A percentile compares a stretch with the other conserved stretches of the same genome.
These are phyloP conservation scores for Hesperia comma DNA, from an alignment of 2,888 invertebrate genomes.

Conservation along the genomic window DNA sequence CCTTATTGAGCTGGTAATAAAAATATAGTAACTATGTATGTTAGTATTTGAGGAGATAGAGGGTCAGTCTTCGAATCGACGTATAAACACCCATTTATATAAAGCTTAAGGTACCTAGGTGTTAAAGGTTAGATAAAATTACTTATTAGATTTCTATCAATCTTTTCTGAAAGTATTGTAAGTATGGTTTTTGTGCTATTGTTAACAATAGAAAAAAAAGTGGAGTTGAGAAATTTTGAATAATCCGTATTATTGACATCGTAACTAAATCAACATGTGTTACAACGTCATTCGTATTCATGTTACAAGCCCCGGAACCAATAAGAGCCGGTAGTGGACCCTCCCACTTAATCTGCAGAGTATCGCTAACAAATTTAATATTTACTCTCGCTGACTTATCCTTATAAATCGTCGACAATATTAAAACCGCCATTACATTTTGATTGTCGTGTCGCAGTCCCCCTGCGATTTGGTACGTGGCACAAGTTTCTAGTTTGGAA, in stretches of 20 bases:
- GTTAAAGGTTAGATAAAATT: no score
- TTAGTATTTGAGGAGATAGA: no score
- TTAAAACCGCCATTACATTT: slow-evolving; percentile 81
- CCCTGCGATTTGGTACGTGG: slow-evolving; percentile 57
- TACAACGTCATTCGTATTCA: slow-evolving; percentile 1
- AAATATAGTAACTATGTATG: no score
- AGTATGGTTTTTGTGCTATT: no score
- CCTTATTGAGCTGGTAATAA: neutral
- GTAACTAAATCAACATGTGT: slow-evolving; percentile 11
- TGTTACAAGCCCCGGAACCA: slow-evolving; percentile 16
- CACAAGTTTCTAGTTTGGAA: slow-evolving; percentile 46
- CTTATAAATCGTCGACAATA: slow-evolving; percentile 83
- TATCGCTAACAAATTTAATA: slow-evolving; percentile 83
- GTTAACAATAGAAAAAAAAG: no score
- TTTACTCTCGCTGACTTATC: slow-evolving; percentile 81
- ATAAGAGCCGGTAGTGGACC: slow-evolving; percentile 47
- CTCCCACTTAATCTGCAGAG: slow-evolving; percentile 78
- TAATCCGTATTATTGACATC: neutral
- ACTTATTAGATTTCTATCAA: no score
- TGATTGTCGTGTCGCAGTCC: slow-evolving; percentile 70
- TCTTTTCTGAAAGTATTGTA: no score
- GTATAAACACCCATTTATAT: no score
- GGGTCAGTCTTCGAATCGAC: no score
- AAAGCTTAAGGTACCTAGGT: no score
- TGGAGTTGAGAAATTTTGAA: neutral